Percentiles rank a stretch among this genome's conserved stretches.
phyloP scores from a whole-genome alignment of 2,113 vertebrate species.

The Ophiodon elongatus region DNA sequence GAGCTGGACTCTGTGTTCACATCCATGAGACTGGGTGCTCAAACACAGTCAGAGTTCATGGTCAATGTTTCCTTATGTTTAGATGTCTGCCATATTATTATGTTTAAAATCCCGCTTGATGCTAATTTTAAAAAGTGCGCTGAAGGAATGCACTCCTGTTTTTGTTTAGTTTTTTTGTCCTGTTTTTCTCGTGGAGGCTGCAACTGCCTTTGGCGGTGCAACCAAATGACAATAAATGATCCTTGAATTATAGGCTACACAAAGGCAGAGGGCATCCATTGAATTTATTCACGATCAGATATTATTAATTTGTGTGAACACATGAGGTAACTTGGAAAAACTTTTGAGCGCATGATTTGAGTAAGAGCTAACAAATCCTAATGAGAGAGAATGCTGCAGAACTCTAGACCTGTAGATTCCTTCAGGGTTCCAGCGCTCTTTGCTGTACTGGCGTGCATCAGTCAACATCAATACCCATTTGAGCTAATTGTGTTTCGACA shows the following conservation, averaged over 20 bases:
- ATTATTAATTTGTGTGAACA: neutral
- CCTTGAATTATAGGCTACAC: too few species aligned
- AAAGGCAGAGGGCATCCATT: neutral
- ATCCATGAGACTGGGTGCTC: too few species aligned
- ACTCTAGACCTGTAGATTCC: too few species aligned
- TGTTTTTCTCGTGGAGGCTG: too few species aligned
- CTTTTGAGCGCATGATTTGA: too few species aligned
- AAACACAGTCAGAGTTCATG: neutral
- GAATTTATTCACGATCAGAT: neutral
- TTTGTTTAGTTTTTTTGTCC: neutral
- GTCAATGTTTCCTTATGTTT: neutral
- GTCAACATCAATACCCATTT: constrained; percentile 10
- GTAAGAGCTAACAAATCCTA: too few species aligned
- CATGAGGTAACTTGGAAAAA: neutral
- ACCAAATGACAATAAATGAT: too few species aligned
- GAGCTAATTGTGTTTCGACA: constrained; percentile 10
- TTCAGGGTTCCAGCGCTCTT: neutral
- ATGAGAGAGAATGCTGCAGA: too few species aligned
- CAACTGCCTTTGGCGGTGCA: too few species aligned
- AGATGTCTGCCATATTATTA: neutral
- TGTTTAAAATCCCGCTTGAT: too few species aligned
- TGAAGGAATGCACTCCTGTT: neutral
- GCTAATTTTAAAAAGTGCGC: too few species aligned
- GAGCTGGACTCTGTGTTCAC: too few species aligned
- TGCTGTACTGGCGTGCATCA: constrained; percentile 6